These are phyloP conservation scores for Agriopis marginaria DNA, from an alignment of 2,888 invertebrate genomes.

Conservation along the genomic window DNA sequence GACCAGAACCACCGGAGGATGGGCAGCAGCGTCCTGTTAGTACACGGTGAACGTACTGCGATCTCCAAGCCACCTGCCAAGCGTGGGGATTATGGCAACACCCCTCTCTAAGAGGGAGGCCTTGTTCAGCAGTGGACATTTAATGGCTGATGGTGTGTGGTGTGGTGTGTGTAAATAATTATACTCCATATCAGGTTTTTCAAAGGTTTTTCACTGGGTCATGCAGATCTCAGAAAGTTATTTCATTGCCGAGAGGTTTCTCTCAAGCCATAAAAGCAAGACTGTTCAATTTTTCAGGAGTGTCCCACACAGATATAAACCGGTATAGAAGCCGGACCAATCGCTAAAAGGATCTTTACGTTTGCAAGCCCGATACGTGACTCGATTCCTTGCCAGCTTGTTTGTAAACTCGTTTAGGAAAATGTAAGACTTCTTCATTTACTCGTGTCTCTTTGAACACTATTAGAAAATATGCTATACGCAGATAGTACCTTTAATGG, in stretches of 20 bases:
- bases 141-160: too few species aligned
- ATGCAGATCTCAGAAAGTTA: neutral
- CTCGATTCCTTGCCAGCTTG: slow-evolving; percentile 62
- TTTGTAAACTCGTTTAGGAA: slow-evolving; percentile 57
- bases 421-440: slow-evolving; percentile 43
- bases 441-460: slow-evolving; percentile 16
- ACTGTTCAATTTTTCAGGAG: slow-evolving; percentile 48
- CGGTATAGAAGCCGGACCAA: slow-evolving; percentile 68
- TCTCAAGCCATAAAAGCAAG: slow-evolving; percentile 28
- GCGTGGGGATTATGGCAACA: too few species aligned
- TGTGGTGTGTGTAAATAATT: too few species aligned
- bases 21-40: too few species aligned
- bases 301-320: slow-evolving; percentile 52
- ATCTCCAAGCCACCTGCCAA: too few species aligned
- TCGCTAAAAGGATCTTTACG: slow-evolving; percentile 69
- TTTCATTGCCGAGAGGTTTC: slow-evolving; percentile 11
- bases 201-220: neutral
- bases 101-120: too few species aligned
- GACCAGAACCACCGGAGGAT: too few species aligned
- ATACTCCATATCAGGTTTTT: neutral
- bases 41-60: too few species aligned
- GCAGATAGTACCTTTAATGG: too few species aligned
- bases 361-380: slow-evolving; percentile 69
- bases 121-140: too few species aligned
- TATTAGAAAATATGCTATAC: neutral